Base-by-base conservation (phyloP, 2,797 vertebrate species). In the Enteromius unitaeniatus region DNA sequence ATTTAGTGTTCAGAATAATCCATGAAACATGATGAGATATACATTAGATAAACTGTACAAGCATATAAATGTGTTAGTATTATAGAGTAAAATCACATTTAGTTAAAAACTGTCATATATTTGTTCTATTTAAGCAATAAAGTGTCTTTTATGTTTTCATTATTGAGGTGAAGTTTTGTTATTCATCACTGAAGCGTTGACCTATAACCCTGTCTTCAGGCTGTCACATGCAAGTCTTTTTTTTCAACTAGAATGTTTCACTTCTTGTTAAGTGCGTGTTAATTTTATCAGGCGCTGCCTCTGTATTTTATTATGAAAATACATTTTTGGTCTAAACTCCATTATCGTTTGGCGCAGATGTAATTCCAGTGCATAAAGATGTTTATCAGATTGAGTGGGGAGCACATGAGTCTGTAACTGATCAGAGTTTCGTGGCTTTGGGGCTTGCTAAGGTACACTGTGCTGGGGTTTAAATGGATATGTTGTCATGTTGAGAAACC, bases 381-480 rank as follows among this genome's bases (percentile, higher is more conserved):
- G 62, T 73, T 81, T 65, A 82, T 75, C 31, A 76, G 51, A 53
- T 31, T 19, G 2, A 13, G n/a, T 75, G 34, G 13, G 53, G 23
- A 72, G 19, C 40, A 53, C 23, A 28, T 19, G 72, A 45, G 65
- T 58, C 49, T 79, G 69, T 82, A 51, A 74, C 77, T 77, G 78
- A 77, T 83, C 73, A 13, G 45, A 77, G 45, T 45, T 15, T 76
- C 3, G 67, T 86, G 76, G 65, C 11, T 70, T 84, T 37, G 65
- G 53, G 34, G n/a, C n/a, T 83, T 62, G 49, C 34, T 42, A 55
- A 83, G 73, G 62, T 75, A 78, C 90, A 90, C 88, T 79, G 90
- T 88, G 86, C 88, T 77, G 89, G 19, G 45, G 87, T 94, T 94
- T 92, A 92, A 91, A 88, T 86, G 86, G 62, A 69, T 58, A 58